Evolutionary conservation across 2,113 vertebrate genomes (phyloP).

Genomic region (Leptosomus discolor): DNA sequence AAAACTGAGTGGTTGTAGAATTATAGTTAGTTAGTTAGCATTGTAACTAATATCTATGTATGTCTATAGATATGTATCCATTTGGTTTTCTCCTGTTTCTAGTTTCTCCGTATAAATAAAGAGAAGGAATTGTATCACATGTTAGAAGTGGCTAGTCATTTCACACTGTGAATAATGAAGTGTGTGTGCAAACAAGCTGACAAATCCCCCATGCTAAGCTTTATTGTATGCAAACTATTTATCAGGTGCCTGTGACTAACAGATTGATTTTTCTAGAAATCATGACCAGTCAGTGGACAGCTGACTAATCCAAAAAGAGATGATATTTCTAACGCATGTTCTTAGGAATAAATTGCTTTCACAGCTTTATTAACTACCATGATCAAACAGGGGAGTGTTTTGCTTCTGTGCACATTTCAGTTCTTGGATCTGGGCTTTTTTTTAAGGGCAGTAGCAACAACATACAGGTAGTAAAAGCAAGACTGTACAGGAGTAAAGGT

Average conservation of each 20-base stretch:
- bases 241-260: slow-evolving; percentile 27
- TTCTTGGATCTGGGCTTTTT: not conserved
- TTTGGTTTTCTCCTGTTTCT: not conserved
- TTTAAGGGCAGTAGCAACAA: not conserved
- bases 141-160: not conserved
- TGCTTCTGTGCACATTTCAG: not conserved
- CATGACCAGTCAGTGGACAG: not conserved
- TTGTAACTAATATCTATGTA: not conserved
- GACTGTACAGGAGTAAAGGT: not conserved
- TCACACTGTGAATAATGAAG: not conserved
- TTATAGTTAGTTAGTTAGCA: not conserved
- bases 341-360: not conserved
- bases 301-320: not conserved
- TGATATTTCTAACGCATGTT: not conserved
- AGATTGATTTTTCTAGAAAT: not conserved
- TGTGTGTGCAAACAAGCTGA: not conserved
- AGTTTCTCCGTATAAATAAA: not conserved
- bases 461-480: not conserved
- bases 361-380: not conserved
- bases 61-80: not conserved
- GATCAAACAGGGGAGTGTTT: not conserved
- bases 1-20: not conserved
- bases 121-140: not conserved
- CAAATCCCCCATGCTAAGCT: not conserved
- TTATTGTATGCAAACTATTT: slow-evolving; percentile 47